phyloP scores from a whole-genome alignment of 2,797 vertebrate species.

The Dermochelys coriacea region DNA sequence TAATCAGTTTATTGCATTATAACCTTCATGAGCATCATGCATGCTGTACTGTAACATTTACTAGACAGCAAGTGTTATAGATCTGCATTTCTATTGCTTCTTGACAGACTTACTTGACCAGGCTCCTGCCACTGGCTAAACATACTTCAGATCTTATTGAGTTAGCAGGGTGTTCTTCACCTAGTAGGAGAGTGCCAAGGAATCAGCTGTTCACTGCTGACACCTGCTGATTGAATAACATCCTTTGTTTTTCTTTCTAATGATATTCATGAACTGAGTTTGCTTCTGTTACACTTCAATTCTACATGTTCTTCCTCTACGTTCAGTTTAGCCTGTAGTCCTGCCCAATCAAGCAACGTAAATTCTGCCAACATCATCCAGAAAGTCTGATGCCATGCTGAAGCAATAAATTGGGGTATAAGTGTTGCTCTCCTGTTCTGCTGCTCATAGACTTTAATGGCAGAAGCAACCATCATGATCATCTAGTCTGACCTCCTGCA shows the following conservation, averaged over 20 bases:
- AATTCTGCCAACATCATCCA: neutral
- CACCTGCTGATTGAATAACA: neutral
- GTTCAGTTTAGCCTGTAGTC: neutral
- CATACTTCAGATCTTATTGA: neutral
- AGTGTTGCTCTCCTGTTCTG: neutral
- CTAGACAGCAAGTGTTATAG: neutral
- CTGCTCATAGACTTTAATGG: neutral
- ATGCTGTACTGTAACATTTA: neutral
- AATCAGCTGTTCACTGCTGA: neutral
- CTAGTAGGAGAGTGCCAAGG: conserved; percentile 54
- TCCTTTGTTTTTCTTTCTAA: conserved; percentile 18
- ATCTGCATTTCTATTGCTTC: neutral
- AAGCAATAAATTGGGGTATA: neutral
- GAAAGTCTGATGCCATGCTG: neutral
- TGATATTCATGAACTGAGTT: neutral
- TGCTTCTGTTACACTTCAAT: neutral
- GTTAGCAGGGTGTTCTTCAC: conserved; percentile 18
- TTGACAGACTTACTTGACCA: neutral
- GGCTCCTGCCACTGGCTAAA: neutral
- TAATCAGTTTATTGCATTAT: neutral
- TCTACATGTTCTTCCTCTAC: neutral
- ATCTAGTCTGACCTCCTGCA: neutral
- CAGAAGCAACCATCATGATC: neutral
- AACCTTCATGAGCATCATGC: neutral
- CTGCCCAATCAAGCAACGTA: neutral